Conservation (phyloP, 1,140 invertebrate genomes). For the Drosophila murphyi region DNA sequence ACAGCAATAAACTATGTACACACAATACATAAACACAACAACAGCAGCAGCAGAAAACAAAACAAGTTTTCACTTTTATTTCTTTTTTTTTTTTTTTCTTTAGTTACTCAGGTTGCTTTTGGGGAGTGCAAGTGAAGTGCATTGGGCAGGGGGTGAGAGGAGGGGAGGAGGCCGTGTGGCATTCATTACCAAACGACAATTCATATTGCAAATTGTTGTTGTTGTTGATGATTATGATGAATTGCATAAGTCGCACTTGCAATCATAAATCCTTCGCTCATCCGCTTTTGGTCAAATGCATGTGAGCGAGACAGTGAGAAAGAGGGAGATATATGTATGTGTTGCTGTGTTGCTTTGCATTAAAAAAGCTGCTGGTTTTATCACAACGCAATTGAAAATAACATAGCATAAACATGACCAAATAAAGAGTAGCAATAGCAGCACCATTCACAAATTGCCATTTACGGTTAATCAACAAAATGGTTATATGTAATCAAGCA, state of each 20-base stretch:
- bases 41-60: conserved; percentile 61
- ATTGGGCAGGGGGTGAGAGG: background rate
- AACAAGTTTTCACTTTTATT: conserved; percentile 81
- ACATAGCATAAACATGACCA: conserved; percentile 61
- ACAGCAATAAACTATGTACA: conserved; percentile 36
- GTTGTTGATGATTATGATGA: conserved; percentile 70
- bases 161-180: conserved; percentile 25
- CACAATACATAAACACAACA: conserved; percentile 43
- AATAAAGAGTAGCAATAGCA: conserved; percentile 46
- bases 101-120: conserved; percentile 51
- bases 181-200: conserved; percentile 76
- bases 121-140: too few species aligned
- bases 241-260: conserved; percentile 77
- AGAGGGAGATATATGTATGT: background rate
- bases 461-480: conserved; percentile 54
- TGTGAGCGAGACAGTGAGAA: background rate
- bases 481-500: conserved; percentile 60
- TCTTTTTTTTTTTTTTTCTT: conserved; percentile 28
- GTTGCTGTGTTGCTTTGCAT: background rate
- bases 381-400: conserved; percentile 48
- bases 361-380: conserved; percentile 39
- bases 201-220: conserved; percentile 68
- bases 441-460: conserved; percentile 60
- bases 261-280: conserved; percentile 61
- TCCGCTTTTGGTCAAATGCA: conserved; percentile 58